These are phyloP conservation scores for Chrysogorgia sp. DNA, from an alignment of 92 coral and sea anemone genomes.

Conservation along the genomic window DNA sequence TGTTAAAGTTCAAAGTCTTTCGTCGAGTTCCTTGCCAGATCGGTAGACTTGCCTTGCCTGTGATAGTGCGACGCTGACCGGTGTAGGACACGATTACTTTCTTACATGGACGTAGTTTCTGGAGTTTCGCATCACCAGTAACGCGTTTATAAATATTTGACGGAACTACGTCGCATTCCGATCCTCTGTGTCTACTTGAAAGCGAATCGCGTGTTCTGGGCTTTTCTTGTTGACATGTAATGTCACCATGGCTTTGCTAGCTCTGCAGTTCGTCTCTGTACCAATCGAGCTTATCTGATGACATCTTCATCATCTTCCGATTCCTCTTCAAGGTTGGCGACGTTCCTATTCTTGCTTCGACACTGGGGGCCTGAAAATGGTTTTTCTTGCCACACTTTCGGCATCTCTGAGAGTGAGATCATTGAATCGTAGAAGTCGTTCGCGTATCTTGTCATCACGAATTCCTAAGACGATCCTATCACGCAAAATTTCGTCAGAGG, in stretches of 20 bases:
- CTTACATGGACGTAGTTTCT: not conserved
- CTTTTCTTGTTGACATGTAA: no score
- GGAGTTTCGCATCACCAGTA: slow-evolving; percentile 6
- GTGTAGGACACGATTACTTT: not conserved
- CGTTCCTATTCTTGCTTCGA: no score
- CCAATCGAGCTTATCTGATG: no score
- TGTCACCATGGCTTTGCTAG: no score
- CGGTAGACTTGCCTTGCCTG: no score
- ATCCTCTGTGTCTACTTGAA: slow-evolving; percentile 28
- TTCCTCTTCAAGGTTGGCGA: no score
- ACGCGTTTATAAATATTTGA: not conserved
- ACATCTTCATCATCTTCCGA: no score
- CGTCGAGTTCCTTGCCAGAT: no score
- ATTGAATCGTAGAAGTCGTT: slow-evolving; percentile 55
- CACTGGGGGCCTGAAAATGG: no score
- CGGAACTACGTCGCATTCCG: slow-evolving; percentile 15
- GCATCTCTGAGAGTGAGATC: slow-evolving; percentile 62
- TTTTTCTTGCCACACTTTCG: no score
- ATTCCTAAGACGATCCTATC: slow-evolving; percentile 56
- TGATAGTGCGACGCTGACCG: no score
- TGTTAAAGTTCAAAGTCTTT: slow-evolving; percentile 31
- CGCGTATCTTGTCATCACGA: slow-evolving; percentile 56
- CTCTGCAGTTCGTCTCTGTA: no score
- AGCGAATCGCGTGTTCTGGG: not conserved
- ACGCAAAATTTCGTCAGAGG: slow-evolving; percentile 49